Evolutionary conservation across 2,888 invertebrate genomes (phyloP), one percentile per base, ranked within the genome.

Genomic region (Eupsilia transversa): DNA sequence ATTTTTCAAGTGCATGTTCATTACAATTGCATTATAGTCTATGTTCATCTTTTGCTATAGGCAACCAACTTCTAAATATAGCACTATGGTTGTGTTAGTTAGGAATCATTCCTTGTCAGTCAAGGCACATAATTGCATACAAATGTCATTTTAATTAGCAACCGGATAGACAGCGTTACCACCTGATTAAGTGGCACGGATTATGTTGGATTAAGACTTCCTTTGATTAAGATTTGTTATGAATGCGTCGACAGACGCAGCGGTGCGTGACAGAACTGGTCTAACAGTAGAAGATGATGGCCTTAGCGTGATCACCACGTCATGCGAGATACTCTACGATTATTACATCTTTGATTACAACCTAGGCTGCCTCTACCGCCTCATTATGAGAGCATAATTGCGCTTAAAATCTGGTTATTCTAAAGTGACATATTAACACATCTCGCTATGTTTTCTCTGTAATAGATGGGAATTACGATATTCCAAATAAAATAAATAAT

Each of bases 1-100:
- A 90, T 93, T 91, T 91, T 90, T 88, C 85, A 89, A 91, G 87
- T 89, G 86, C 86, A 89, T 87, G 87, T 91, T 92, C 89, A 91
- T 92, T 89, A 91, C 91, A 92, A 93, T 92, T 92, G 91, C 91
- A 88, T 91, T 91, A 79, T 64, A 82, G 66, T 83, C 75, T 76
- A 74, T 79, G 77, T 77, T 77, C 77, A 80, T 81, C 57, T 83
- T 78, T 83, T 82, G 79, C 79, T 78, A 74, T 77, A 61, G 72
- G 54, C 70, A 72, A 59, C 72, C 64, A 46, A 71, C 68, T 71
- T 76, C 77, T 82, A 78, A 80, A 83, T 76, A 85, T 80, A 70
- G 61, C 43, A 56, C 57, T 49, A 41, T 63, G 56, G 54, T 70
- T 60, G 67, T 60, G 61, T 74, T 81, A 73, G 35, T 80, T 70